Conservation (phyloP, 2,113 vertebrate species). For the Oreocharis arfaki region DNA sequence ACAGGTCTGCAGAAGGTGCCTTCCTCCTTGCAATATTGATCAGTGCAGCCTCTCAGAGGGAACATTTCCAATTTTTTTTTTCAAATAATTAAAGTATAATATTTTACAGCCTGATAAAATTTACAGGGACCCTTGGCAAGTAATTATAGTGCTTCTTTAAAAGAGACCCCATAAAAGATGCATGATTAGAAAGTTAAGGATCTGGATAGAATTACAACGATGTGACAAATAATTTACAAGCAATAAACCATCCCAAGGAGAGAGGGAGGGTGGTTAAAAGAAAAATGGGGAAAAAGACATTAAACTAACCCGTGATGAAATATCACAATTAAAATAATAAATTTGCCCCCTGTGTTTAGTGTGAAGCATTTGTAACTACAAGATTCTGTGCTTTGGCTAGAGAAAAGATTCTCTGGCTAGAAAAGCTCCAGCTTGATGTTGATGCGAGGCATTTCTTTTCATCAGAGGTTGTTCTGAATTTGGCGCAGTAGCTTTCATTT, state of each 20-base stretch:
- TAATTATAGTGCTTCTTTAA: slow-evolving; percentile 81
- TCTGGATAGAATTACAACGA: slow-evolving; percentile 76
- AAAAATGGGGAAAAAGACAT: slow-evolving; percentile 14
- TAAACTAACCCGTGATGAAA: slow-evolving; percentile 71
- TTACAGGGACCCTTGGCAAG: slow-evolving; percentile 76
- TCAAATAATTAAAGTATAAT: slow-evolving; percentile 80
- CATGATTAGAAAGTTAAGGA: slow-evolving; percentile 81
- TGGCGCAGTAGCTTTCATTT: background rate
- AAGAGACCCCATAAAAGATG: slow-evolving; percentile 78
- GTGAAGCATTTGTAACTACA: slow-evolving; percentile 47
- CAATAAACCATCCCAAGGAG: slow-evolving; percentile 69
- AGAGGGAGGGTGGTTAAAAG: slow-evolving; percentile 31
- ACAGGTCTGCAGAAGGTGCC: background rate
- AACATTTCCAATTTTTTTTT: slow-evolving; percentile 61
- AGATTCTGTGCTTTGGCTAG: background rate
- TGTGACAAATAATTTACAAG: slow-evolving; percentile 80
- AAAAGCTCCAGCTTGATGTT: background rate
- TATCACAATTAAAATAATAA: slow-evolving; percentile 71
- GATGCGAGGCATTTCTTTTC: slow-evolving; percentile 17
- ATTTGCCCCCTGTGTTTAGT: slow-evolving; percentile 43
- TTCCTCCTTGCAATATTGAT: slow-evolving; percentile 50
- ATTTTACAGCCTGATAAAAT: slow-evolving; percentile 81
- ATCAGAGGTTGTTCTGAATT: slow-evolving; percentile 29
- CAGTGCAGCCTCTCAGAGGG: slow-evolving; percentile 10
- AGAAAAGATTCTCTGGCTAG: background rate